Base-by-base conservation (phyloP, 2,113 vertebrate genomes). In the Junco hyemalis region DNA sequence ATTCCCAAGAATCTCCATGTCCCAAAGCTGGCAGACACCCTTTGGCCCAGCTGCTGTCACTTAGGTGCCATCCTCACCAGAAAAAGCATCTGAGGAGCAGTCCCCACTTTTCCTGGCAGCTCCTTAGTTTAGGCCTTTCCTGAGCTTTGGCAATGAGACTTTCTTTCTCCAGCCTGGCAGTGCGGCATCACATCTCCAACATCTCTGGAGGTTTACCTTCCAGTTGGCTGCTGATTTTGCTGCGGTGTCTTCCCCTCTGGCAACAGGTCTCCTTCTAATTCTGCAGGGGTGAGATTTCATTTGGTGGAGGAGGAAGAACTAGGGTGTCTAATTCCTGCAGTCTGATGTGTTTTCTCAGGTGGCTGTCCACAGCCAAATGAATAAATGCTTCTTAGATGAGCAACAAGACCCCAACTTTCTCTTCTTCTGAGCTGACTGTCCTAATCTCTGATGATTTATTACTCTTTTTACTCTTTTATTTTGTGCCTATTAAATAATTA, bases 11-110 rank as follows among this genome's bases (percentile, higher is more conserved):
- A 13, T 11, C 2, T 54, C 4, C 0, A 0, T 63, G 31, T 81
- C n/a, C 29, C 0, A 0, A n/a, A 71, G 18, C 42, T 3, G 0
- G 11, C 59, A 45, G 47, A 38, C 57, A 24, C 45, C 33, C 29
- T 90, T 14, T 53, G 68, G 44, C 31, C 12, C 2, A 2, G 25
- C 66, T 4, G 1, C 28, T 70, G 56, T 51, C 51, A 9, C 36
- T 72, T 50, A 31, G 0, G 1, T 38, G 40, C 57, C 24, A 16
- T 51, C 53, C 40, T 82, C 0, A 0, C 3, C 2, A 3, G 5
- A 29, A 45, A 45, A 51, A 0, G 0, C 11, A 36, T n/a, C 16
- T 1, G 3, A 51, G 36, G 42, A 53, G 59, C 81, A 73, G 35
- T 20, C 10, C 14, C 5, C 0, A 2, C 54, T 47, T 77, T 47